A percentile compares a stretch with the other conserved stretches of the same genome.
These are phyloP conservation scores for Atethmia centrago DNA, from an alignment of 2,888 invertebrate genomes.

Conservation along the genomic window DNA sequence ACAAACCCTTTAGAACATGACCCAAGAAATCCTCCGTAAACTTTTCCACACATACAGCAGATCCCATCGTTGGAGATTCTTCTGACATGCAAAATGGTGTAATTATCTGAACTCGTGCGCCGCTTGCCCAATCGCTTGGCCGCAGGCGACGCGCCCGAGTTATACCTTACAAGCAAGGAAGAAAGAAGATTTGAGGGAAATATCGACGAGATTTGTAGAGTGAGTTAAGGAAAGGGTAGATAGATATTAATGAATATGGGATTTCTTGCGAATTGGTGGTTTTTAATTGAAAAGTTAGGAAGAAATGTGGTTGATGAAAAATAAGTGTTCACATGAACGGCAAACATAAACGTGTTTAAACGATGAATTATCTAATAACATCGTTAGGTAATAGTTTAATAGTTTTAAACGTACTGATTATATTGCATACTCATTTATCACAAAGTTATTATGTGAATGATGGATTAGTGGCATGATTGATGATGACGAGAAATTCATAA, in stretches of 20 bases:
- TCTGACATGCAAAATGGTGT: constrained; percentile 62
- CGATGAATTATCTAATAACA: constrained; percentile 33
- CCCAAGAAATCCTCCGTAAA: constrained; percentile 17
- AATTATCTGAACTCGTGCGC: constrained; percentile 57
- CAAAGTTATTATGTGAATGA: constrained; percentile 34
- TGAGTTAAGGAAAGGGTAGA: constrained; percentile 13
- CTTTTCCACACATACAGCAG: constrained; percentile 39
- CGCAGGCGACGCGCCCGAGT: constrained; percentile 48
- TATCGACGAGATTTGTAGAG: constrained; percentile 34
- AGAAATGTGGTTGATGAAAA: background rate
- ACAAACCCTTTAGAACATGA: constrained; percentile 10
- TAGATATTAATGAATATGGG: background rate
- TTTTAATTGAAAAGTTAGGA: background rate
- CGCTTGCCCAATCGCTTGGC: constrained; percentile 57
- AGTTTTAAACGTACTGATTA: constrained; percentile 39
- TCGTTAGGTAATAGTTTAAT: constrained; percentile 44
- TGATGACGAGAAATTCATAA: constrained; percentile 36
- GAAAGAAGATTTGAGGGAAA: constrained; percentile 48
- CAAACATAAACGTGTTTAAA: background rate
- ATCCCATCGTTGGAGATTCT: constrained; percentile 54
- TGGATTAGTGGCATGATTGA: constrained; percentile 47
- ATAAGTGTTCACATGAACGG: background rate
- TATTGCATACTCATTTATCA: constrained; percentile 39
- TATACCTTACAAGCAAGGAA: constrained; percentile 52
- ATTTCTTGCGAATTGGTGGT: background rate